These are phyloP conservation scores for Ptychoptera albimana DNA, from an alignment of 2,888 invertebrate species.

Conservation along the genomic window DNA sequence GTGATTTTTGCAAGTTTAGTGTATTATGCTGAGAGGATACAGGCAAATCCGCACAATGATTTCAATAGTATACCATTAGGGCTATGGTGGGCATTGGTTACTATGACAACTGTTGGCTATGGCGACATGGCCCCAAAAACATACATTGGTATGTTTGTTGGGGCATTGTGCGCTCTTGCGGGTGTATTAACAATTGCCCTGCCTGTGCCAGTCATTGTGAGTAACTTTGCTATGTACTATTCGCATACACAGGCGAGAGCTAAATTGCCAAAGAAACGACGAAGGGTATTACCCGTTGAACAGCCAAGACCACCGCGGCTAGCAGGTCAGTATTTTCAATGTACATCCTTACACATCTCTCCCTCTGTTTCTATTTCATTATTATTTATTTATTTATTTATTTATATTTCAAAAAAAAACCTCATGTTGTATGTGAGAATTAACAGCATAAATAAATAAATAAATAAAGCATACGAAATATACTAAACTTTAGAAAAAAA, in stretches of 20 bases:
- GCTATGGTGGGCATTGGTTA: conserved; percentile 97
- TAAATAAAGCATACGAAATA: too few species aligned
- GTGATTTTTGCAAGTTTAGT: conserved; percentile 97
- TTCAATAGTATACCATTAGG: conserved; percentile 97
- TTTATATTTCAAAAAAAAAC: too few species aligned
- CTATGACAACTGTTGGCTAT: conserved; percentile 97
- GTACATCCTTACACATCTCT: neutral
- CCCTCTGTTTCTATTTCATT: neutral
- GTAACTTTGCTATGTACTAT: conserved; percentile 96
- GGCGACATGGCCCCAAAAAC: conserved; percentile 98
- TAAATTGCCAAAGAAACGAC: conserved; percentile 94
- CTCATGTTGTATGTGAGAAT: too few species aligned
- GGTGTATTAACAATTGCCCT: conserved; percentile 98
- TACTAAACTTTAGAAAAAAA: too few species aligned
- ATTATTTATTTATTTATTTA: neutral
- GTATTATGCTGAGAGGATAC: conserved; percentile 94
- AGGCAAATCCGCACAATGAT: conserved; percentile 89
- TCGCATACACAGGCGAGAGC: conserved; percentile 94
- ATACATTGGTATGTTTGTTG: conserved; percentile 97
- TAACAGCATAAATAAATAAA: too few species aligned
- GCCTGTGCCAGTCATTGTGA: conserved; percentile 98
- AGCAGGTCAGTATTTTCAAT: conserved; percentile 22
- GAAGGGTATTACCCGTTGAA: conserved; percentile 92
- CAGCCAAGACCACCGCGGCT: conserved; percentile 54
- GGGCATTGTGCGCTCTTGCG: conserved; percentile 92